Percentiles rank a stretch among this genome's conserved stretches.
Conservation (phyloP, 2,888 invertebrate species). For the Herminia tarsipennalis region DNA sequence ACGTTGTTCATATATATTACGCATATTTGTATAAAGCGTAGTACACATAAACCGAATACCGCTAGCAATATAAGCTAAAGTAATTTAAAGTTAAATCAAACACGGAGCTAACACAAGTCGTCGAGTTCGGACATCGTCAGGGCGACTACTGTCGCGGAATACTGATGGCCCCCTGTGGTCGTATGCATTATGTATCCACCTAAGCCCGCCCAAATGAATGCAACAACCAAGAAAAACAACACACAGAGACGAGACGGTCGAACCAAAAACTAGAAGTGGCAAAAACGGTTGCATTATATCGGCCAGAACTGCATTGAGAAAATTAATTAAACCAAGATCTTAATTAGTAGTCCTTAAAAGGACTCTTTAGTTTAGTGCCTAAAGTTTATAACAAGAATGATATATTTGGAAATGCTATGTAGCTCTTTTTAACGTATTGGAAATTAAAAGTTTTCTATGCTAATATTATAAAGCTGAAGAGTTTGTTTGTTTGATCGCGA, state of each 20-base stretch:
- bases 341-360: no score
- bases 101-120: conserved; percentile 41
- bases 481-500: no score
- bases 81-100: conserved; percentile 48
- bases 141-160: conserved; percentile 63
- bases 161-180: conserved; percentile 73
- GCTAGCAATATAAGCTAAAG: conserved; percentile 34
- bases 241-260: conserved; percentile 34
- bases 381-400: no score
- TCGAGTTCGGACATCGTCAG: conserved; percentile 50
- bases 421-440: no score
- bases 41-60: neutral
- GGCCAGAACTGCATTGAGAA: neutral
- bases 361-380: no score
- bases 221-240: conserved; percentile 75
- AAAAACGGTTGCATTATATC: neutral
- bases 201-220: conserved; percentile 82
- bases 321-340: neutral
- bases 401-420: no score
- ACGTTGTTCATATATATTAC: no score
- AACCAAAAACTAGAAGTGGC: conserved; percentile 8
- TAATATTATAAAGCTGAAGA: no score
- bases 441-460: no score
- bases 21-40: neutral
- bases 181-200: conserved; percentile 82